phyloP scores from a whole-genome alignment of 1,140 invertebrate genomes.

The Periplaneta americana region DNA sequence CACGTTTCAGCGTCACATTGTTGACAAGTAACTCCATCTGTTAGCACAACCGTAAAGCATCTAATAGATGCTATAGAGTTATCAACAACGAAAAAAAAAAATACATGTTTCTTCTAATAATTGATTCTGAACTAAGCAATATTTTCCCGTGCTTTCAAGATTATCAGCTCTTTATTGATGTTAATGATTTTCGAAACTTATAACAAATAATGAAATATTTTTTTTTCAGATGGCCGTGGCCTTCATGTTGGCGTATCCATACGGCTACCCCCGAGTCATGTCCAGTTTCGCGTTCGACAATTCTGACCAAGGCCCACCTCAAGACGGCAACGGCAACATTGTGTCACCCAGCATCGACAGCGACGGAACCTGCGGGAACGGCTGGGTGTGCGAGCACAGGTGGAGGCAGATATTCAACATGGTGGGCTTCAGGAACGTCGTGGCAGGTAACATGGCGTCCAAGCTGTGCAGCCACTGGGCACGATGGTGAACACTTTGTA shows the following conservation, averaged over 20 bases:
- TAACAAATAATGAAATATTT: neutral
- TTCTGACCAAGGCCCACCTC: slow-evolving; percentile 58
- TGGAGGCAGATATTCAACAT: slow-evolving; percentile 79
- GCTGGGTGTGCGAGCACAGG: slow-evolving; percentile 87
- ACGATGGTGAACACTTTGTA: too few species aligned
- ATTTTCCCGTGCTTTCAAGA: too few species aligned
- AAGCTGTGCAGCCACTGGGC: too few species aligned
- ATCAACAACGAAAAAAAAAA: too few species aligned
- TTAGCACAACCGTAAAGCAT: too few species aligned
- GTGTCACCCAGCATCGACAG: slow-evolving; percentile 54
- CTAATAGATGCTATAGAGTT: too few species aligned
- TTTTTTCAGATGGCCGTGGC: neutral
- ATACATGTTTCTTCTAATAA: too few species aligned
- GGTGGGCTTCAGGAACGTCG: slow-evolving; percentile 67
- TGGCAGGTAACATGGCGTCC: slow-evolving; percentile 31
- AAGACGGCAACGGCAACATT: slow-evolving; percentile 54
- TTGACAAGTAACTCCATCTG: too few species aligned
- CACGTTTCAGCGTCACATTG: too few species aligned
- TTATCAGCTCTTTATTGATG: neutral
- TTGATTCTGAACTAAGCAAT: too few species aligned
- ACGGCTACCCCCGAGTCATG: slow-evolving; percentile 49
- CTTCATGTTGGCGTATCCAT: neutral
- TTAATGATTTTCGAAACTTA: neutral
- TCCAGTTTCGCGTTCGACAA: slow-evolving; percentile 57
- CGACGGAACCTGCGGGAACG: slow-evolving; percentile 63